phyloP scores from a whole-genome alignment of 2,113 vertebrate genomes.

The Eublepharis macularius region DNA sequence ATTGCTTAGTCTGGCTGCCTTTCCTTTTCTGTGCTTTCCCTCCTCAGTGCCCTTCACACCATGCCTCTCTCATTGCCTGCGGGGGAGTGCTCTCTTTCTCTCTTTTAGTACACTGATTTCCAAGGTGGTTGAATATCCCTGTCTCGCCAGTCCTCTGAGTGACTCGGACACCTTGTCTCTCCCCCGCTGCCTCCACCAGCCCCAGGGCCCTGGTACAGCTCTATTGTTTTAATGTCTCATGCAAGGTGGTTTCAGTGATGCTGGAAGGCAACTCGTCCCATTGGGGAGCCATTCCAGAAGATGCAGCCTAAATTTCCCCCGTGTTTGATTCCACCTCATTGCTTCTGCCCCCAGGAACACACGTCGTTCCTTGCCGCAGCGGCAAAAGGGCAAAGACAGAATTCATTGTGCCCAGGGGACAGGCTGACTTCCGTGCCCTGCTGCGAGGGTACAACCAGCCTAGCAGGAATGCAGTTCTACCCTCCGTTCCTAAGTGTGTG shows the following conservation, averaged over 20 bases:
- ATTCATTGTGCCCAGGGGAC: background rate
- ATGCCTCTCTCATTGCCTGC: background rate
- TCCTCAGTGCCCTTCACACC: constrained; percentile 1
- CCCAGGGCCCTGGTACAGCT: background rate
- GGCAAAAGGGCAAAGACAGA: background rate
- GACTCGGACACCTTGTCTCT: background rate
- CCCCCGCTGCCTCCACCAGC: background rate
- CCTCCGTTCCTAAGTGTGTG: too few species aligned
- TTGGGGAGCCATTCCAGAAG: background rate
- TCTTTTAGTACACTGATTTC: background rate
- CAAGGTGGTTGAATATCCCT: background rate
- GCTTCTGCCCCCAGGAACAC: background rate
- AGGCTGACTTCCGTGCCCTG: background rate
- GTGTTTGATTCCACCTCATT: background rate
- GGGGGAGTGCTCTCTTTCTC: background rate
- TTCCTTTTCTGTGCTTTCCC: background rate
- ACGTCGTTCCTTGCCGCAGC: background rate
- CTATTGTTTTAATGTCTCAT: background rate
- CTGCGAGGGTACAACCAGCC: background rate
- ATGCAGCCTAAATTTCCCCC: background rate
- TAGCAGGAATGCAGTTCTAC: background rate
- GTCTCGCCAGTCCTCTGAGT: background rate
- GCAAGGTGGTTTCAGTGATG: constrained; percentile 4
- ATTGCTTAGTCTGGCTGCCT: background rate
- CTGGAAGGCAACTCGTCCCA: background rate